phyloP scores from a whole-genome alignment of 2,797 vertebrate genomes.

The Periparus ater region DNA sequence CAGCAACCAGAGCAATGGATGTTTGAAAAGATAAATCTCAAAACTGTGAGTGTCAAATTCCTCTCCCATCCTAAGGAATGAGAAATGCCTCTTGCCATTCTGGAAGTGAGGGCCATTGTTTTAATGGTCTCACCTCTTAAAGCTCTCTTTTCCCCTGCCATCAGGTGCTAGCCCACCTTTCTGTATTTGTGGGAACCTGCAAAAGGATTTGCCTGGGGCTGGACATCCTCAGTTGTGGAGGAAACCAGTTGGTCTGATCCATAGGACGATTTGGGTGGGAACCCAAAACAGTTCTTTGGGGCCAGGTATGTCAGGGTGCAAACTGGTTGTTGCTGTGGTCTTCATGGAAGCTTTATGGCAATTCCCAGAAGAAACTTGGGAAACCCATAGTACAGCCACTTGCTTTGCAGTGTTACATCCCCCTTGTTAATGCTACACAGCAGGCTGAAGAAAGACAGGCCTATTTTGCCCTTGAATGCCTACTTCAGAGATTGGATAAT shows the following conservation, averaged over 20 bases:
- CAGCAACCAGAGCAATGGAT: background rate
- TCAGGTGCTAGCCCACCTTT: background rate
- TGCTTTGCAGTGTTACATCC: background rate
- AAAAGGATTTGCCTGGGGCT: background rate
- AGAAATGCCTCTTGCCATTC: background rate
- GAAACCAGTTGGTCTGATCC: background rate
- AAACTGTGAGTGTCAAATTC: background rate
- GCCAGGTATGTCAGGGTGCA: background rate
- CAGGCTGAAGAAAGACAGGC: background rate
- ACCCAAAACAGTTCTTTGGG: background rate
- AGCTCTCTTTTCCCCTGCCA: background rate
- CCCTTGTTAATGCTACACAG: background rate
- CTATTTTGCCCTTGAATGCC: background rate
- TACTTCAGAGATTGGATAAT: background rate
- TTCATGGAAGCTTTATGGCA: background rate
- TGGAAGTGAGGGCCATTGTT: background rate
- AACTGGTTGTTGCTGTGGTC: rapidly evolving
- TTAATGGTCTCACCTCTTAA: background rate
- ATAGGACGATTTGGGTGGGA: background rate
- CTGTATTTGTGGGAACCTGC: background rate
- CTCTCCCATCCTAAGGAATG: background rate
- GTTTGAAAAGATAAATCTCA: background rate
- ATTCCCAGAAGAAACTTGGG: background rate
- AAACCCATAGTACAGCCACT: background rate
- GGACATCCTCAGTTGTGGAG: rapidly evolving